Base-by-base conservation (phyloP, 2,113 vertebrate species). In the Morone saxatilis region DNA sequence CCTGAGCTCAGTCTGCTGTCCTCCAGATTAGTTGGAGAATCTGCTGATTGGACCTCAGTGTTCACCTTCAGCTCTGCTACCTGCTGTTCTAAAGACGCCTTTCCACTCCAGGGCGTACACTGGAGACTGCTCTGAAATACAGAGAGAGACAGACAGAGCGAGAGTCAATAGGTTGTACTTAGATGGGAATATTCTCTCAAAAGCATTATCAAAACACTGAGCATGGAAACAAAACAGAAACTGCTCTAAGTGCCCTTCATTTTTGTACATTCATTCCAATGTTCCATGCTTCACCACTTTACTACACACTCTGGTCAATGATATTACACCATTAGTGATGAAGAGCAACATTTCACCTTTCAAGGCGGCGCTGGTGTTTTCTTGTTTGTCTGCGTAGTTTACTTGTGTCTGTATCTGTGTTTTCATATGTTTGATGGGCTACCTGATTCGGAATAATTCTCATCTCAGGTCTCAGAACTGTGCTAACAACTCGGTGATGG, bases 31-130 rank as follows among this genome's bases (percentile, higher is more conserved):
- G 70, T 2, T 2, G 51, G 56, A 11, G 75, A 51, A 72, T 92
- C 90, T 45, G 73, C n/a, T 20, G 70, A 61, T 62, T 77, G 68
- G 71, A 68, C 76, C 59, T 94, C 86, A 84, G 94, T 83, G 60
- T 95, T 93, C 77, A 97, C 84, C 31, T 94, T 94, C 78, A 97
- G 88, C 74, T 96, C 94, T 70, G 95, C 96, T 67, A 97, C 93
- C 86, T 97, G 96, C 90, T 96, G 94, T 61, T 96, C 96, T 88
- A 97, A 83, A 65, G 95, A 95, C 51, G 92, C 94, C 83, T 96
- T 92, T 75, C 96, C 90, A 68, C 92, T 91, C 80, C 86, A 85
- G 7, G 87, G 77, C 6, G 59, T 70, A 17, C 78, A 83, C 83
- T 93, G 88, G 54, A 92, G 66, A 76, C 77, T 82, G 79, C 68